Conservation (phyloP, 2,888 invertebrate genomes). For the Eristalinus sepulchralis region DNA sequence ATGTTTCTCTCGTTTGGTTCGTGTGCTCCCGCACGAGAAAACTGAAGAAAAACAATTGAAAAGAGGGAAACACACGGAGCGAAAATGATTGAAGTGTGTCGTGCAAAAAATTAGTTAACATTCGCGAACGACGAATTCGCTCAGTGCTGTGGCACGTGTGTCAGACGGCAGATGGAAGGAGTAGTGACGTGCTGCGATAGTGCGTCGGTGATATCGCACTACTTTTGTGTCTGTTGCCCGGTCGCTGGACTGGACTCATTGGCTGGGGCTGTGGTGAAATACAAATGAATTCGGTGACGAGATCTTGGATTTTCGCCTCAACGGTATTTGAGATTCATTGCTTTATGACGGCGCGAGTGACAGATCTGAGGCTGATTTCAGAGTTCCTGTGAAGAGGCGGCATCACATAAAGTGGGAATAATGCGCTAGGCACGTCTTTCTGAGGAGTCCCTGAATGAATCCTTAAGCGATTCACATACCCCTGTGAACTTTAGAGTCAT, state of each 20-base stretch:
- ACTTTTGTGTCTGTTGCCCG: background rate
- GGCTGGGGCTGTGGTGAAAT: background rate
- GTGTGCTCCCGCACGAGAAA: background rate
- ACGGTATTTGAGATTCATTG: background rate
- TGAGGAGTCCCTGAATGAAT: background rate
- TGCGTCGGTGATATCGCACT: background rate
- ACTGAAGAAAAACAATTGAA: background rate
- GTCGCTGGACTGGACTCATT: background rate
- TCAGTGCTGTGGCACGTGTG: background rate
- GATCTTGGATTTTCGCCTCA: background rate
- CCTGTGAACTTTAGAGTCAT: background rate
- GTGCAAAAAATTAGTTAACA: background rate
- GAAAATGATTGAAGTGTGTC: background rate
- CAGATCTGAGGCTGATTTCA: background rate
- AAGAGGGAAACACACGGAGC: too few species aligned
- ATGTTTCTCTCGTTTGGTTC: background rate
- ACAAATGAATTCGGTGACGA: background rate
- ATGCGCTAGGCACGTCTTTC: background rate
- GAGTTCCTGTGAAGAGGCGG: background rate
- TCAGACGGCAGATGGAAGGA: background rate
- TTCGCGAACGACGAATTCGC: background rate
- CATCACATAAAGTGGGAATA: background rate
- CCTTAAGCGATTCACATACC: background rate
- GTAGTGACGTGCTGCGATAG: background rate
- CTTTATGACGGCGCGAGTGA: background rate